These are phyloP conservation scores for Crocuta crocuta DNA, from an alignment of 2,113 vertebrate species.

Conservation along the genomic window DNA sequence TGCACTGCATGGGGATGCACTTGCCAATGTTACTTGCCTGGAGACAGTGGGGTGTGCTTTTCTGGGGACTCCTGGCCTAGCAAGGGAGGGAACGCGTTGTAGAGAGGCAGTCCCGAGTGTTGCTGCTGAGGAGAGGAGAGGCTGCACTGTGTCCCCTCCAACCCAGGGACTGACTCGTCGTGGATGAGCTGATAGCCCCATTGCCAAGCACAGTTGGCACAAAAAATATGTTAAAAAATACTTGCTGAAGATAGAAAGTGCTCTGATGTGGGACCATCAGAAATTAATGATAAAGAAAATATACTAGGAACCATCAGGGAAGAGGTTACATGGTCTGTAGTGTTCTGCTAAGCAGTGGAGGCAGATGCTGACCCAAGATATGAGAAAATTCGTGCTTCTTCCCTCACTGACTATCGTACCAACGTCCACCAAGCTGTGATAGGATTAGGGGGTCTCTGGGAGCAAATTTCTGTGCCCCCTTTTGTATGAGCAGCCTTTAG, in stretches of 20 bases:
- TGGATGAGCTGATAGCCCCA: neutral
- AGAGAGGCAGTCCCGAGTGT: neutral
- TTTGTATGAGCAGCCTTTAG: neutral
- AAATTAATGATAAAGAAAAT: neutral
- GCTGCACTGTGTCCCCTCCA: neutral
- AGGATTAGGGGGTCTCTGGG: neutral
- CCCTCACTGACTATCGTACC: fast-evolving
- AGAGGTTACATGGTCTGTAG: neutral
- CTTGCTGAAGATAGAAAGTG: neutral
- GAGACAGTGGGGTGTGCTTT: neutral
- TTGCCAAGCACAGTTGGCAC: neutral
- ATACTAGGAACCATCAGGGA: neutral
- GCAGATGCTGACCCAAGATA: neutral
- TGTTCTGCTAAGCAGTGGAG: neutral
- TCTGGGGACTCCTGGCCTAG: neutral
- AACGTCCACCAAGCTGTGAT: neutral
- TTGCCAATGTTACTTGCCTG: neutral
- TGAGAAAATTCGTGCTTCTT: neutral
- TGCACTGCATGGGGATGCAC: neutral
- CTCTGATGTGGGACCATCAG: neutral
- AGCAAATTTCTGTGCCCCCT: neutral
- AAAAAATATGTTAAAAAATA: neutral
- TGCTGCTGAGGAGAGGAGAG: neutral
- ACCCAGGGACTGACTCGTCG: neutral
- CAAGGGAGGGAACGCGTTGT: neutral